Conservation (phyloP, 2,113 vertebrate species). For the Delphinapterus leucas region DNA sequence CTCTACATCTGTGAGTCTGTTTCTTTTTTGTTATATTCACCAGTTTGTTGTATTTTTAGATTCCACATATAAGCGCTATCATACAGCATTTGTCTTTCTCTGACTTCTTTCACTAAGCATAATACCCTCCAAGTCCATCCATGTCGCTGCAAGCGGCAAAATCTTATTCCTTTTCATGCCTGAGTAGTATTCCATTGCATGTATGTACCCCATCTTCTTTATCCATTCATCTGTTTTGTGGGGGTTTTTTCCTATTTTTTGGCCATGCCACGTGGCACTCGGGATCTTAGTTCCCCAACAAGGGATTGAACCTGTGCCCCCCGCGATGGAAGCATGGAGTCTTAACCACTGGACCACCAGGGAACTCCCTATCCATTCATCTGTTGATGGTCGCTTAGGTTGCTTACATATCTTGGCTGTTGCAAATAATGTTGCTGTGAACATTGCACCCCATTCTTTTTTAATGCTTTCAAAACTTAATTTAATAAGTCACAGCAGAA, state of each 20-base stretch:
- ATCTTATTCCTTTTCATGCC: not conserved
- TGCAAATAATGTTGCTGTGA: not conserved
- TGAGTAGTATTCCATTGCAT: not conserved
- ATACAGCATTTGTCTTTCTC: not conserved
- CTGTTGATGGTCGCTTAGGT: not conserved
- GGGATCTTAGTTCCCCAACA: not conserved
- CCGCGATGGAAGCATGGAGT: not conserved
- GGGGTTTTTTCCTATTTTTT: not conserved
- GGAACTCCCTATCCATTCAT: not conserved
- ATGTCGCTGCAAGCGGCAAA: not conserved
- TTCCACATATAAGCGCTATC: not conserved
- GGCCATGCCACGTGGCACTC: fast-evolving
- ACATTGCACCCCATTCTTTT: not conserved
- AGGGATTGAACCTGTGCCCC: not conserved
- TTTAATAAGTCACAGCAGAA: not conserved
- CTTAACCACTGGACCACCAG: not conserved
- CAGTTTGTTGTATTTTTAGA: not conserved
- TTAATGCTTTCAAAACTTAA: not conserved
- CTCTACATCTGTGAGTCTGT: not conserved
- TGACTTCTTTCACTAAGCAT: not conserved
- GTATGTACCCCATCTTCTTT: not conserved
- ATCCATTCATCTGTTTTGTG: not conserved
- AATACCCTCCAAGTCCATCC: not conserved
- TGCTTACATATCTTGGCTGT: not conserved
- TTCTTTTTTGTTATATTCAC: not conserved